Conservation (phyloP, 1,140 invertebrate genomes). For the Drosophila sproati region DNA sequence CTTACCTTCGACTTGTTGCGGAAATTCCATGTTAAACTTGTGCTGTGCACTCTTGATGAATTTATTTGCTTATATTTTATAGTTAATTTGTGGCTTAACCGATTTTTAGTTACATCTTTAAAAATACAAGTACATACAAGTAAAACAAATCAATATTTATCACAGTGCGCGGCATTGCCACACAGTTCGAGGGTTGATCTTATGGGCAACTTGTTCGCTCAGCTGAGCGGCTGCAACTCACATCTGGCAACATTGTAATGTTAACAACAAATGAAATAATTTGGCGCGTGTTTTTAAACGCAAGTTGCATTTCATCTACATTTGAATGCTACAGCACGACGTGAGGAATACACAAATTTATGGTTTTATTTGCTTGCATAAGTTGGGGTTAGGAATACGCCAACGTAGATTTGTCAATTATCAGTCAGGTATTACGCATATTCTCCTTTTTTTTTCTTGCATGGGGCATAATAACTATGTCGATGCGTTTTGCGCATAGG, state of each 20-base stretch:
- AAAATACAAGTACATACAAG: conserved; percentile 38
- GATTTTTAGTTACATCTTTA: conserved; percentile 41
- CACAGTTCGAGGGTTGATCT: not conserved
- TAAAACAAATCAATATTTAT: conserved; percentile 57
- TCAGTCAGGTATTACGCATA: conserved; percentile 11
- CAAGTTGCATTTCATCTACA: not conserved
- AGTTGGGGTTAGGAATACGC: conserved; percentile 1
- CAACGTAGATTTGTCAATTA: conserved; percentile 25
- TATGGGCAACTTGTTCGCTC: conserved; percentile 21
- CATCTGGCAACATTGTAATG: conserved; percentile 22
- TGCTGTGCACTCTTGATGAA: conserved; percentile 19
- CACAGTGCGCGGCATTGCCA: conserved; percentile 23
- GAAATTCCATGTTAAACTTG: conserved; percentile 56
- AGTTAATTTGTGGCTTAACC: conserved; percentile 9
- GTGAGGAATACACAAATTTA: not conserved
- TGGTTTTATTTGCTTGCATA: conserved; percentile 2
- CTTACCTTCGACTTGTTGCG: conserved; percentile 68
- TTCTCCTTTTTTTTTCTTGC: not conserved
- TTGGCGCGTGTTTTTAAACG: conserved; percentile 11
- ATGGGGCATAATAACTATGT: not conserved
- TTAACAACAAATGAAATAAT: conserved; percentile 34
- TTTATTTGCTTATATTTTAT: not conserved
- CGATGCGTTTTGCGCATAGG: not conserved
- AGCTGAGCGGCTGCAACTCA: conserved; percentile 11
- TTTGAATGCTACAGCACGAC: not conserved